Evolutionary conservation across 2,797 vertebrate species (phyloP), one percentile per base, ranked within the genome.

Genomic region (Chaetophractus vellerosus): DNA sequence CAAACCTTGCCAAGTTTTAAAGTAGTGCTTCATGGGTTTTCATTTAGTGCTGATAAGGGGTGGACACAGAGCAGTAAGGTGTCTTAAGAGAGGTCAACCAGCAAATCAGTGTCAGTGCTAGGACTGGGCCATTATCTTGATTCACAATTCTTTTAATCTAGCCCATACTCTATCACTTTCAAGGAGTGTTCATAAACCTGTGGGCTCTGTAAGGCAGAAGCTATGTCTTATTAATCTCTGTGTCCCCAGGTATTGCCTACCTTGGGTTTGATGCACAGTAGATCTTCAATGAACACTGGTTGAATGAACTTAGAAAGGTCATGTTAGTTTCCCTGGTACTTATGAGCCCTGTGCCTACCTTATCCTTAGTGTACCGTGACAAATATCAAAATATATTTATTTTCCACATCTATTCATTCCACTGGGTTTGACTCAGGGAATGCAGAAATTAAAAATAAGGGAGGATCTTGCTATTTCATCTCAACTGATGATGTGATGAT

Each of bases 81-180:
- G 50, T 91, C 36, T 91, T 86, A 68, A 88, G 50, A 83, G 92
- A 87, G 74, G 78, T 86, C 82, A 94, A 83, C 69, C 55, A 63
- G 45, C 2, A 7, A 41, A 80, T 86, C 31, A 26, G 38, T 12
- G n/a, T 72, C 79, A 76, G 61, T 55, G 86, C 41, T 23, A n/a
- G 55, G 82, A 80, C 45, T 6, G 45, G 28, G 61, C 66, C 14
- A 19, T 92, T 92, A 76, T 80, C n/a, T 61, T 96, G 88, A 97
- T 94, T 95, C 81, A 92, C 19, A 50, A 82, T 52, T 36, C 78
- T 81, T 83, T 83, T 94, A 86, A 83, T 96, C 36, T 48, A 93
- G 86, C 75, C 86, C 48, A 63, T 88, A 95, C 36, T 95, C 69
- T 86, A 88, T 96, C 86, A 88, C 68, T 90, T 92, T 86, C 72